phyloP scores from a whole-genome alignment of 2,797 vertebrate genomes.

The Chaenodraco wilsoni region DNA sequence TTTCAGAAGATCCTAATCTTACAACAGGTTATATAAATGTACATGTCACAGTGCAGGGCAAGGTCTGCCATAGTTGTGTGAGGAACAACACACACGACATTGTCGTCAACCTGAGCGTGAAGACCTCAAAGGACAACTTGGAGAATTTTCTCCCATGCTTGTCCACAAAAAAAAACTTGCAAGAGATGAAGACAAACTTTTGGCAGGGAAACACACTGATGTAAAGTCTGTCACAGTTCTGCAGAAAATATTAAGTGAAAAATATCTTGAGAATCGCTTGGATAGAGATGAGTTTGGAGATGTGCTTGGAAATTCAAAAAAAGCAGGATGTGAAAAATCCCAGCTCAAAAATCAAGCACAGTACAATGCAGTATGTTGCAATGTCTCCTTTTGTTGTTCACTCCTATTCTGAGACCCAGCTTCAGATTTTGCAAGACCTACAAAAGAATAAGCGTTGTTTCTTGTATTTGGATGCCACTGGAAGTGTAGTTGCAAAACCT shows the following conservation, averaged over 20 bases:
- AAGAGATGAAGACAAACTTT: background rate
- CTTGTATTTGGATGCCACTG: slow-evolving; percentile 26
- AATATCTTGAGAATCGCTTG: background rate
- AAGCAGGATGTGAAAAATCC: slow-evolving; percentile 14
- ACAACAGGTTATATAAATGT: too few species aligned
- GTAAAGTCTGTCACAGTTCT: background rate
- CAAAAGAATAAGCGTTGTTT: slow-evolving; percentile 4
- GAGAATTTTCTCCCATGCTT: slow-evolving; percentile 5
- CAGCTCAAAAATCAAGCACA: slow-evolving; percentile 11
- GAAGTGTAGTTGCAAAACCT: slow-evolving; percentile 27
- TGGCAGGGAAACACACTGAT: background rate
- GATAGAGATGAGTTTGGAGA: slow-evolving; percentile 3
- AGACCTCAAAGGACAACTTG: background rate
- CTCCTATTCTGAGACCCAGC: slow-evolving; percentile 6
- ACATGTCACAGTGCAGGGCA: too few species aligned
- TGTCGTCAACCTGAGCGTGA: too few species aligned
- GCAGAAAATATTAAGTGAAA: slow-evolving; percentile 17
- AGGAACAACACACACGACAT: too few species aligned
- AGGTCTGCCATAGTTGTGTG: too few species aligned
- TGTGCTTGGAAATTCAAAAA: slow-evolving; percentile 2
- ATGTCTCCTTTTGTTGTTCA: slow-evolving; percentile 20
- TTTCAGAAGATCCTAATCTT: too few species aligned
- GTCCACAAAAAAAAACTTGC: slow-evolving; percentile 14
- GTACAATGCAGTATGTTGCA: slow-evolving; percentile 3
- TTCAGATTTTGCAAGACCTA: slow-evolving; percentile 3